Evolutionary conservation across 92 coral and sea anemone species (phyloP).

Genomic region (Pocillopora grandis): DNA sequence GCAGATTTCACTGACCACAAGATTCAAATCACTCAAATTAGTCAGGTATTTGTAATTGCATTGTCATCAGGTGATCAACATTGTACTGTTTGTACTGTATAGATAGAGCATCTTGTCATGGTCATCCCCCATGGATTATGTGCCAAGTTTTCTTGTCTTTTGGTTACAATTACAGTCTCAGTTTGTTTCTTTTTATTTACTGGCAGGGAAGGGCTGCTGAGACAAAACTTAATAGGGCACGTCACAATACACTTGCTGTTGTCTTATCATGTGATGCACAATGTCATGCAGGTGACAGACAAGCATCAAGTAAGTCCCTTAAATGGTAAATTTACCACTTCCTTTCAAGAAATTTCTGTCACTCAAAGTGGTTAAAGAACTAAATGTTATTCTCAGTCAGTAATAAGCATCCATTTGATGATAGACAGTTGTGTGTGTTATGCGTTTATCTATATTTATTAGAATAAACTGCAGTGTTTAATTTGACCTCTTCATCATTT

Average conservation of each 20-base stretch:
- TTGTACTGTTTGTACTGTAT: background rate
- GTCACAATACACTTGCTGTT: conserved; percentile 66
- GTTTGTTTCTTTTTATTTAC: background rate
- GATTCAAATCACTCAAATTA: conserved; percentile 24
- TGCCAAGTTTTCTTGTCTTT: background rate
- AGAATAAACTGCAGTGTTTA: too few relatives aligned
- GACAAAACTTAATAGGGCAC: conserved; percentile 71
- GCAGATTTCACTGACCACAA: conserved; percentile 71
- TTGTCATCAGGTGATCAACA: background rate
- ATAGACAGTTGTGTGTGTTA: too few relatives aligned
- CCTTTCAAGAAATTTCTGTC: too few relatives aligned
- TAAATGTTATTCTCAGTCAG: too few relatives aligned
- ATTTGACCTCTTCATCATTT: background rate
- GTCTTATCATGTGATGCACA: conserved; percentile 58
- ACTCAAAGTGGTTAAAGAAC: too few relatives aligned
- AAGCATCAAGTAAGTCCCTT: conserved; percentile 65
- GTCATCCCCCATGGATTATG: too few relatives aligned
- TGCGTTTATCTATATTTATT: too few relatives aligned
- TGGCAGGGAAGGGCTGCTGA: conserved; percentile 65
- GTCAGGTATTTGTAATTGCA: conserved; percentile 34
- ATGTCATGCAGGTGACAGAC: conserved; percentile 58
- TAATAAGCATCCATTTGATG: too few relatives aligned
- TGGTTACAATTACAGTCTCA: background rate
- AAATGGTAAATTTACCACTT: background rate
- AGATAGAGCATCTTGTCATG: background rate